Evolutionary conservation across 2,113 vertebrate species (phyloP).

Genomic region (Podocnemis expansa): DNA sequence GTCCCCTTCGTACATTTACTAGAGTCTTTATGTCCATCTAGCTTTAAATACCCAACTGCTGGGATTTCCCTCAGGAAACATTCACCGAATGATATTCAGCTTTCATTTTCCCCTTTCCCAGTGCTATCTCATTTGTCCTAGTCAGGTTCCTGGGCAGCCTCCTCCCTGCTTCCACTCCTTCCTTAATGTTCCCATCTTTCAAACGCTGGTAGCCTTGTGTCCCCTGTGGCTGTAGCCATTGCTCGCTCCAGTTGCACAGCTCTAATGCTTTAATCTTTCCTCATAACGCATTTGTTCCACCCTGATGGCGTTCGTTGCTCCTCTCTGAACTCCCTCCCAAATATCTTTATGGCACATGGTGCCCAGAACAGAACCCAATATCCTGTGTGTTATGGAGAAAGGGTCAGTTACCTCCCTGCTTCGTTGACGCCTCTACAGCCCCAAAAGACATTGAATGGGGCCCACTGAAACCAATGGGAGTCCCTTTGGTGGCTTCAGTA

Average conservation of each 20-base stretch:
- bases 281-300: not conserved
- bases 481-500: slow-evolving; percentile 2
- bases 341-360: rapidly evolving
- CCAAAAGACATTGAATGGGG: not conserved
- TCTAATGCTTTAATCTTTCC: not conserved
- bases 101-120: not conserved
- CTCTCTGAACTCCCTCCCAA: rapidly evolving
- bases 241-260: not conserved
- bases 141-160: rapidly evolving
- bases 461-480: not conserved
- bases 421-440: not conserved
- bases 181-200: not conserved
- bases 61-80: not conserved
- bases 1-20: not conserved
- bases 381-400: not conserved
- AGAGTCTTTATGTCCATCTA: not conserved
- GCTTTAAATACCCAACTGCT: not conserved
- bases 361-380: not conserved
- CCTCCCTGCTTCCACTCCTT: not conserved
- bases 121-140: not conserved
- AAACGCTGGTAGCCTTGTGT: not conserved
- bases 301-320: rapidly evolving
- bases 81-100: not conserved
- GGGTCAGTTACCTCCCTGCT: not conserved
- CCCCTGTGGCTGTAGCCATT: not conserved